Base-by-base conservation (phyloP, 2,797 vertebrate species). In the Staurois parvus region DNA sequence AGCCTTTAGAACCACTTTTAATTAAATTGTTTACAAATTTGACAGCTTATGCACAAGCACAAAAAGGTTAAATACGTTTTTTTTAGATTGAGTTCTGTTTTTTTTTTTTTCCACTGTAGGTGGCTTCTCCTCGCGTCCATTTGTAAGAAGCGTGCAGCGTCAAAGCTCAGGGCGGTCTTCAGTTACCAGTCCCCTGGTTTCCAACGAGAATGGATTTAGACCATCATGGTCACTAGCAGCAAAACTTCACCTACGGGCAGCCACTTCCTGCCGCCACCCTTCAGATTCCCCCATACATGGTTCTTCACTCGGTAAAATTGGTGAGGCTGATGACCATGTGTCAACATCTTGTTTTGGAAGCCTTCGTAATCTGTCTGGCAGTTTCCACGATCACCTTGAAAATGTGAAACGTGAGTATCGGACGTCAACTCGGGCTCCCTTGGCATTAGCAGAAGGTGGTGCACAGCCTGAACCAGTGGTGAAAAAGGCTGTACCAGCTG, bases 91-190 rank as follows among this genome's bases (percentile, higher is more conserved):
- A 17, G 15, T 75, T 32, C 12, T 67, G 12, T 69, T 59, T 15
- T 29, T 40, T 59, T 15, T 29, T 40, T 56, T 2, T 80, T 17
- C 9, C 2, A 7, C n/a, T 12, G 78, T 87, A 99, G 98, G 98
- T 86, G 98, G 98, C 64, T 99, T 99, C 93, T 99, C 97, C 0
- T 95, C 97, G 2, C 96, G 98, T 0, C 98, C 98, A 0, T 99
- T 99, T 48, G 98, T 99, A 85, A 94, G 98, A 88, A 99, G 98
- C 30, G 99, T 99, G 56, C 98, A 99, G 69, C 97, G 95, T 19
- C 98, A 99, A 94, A 99, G 97, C 90, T 99, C 97, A 0, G 97
- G 97, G 37, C 91, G 97, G 82, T 99, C 98, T 0, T 98, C 98
- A n/a, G 93, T 98, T 21, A 96, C 97, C 77, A 99, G 98, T 89